phyloP scores from a whole-genome alignment of 2,888 invertebrate species.

The Lamellibrachia columna region DNA sequence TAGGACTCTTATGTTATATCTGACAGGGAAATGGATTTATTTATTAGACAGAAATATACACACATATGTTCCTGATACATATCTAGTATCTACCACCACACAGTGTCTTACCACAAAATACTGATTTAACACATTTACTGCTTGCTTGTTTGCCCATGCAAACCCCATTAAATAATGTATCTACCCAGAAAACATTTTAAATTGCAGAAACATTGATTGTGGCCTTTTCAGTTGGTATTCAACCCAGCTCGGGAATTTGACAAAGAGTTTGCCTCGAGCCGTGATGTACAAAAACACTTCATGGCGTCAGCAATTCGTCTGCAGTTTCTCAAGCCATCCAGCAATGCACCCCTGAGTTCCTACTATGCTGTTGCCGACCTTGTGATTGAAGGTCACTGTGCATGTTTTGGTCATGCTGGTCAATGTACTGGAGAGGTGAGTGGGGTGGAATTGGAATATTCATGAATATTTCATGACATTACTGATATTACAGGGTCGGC shows the following conservation, averaged over 20 bases:
- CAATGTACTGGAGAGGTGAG: constrained; percentile 44
- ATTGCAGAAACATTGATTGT: background rate
- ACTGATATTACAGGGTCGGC: too few relatives aligned
- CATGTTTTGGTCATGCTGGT: constrained; percentile 46
- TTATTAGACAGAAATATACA: too few relatives aligned
- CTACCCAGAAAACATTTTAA: background rate
- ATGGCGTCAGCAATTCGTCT: constrained; percentile 41
- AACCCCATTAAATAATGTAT: background rate
- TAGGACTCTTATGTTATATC: too few relatives aligned
- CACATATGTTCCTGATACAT: too few relatives aligned
- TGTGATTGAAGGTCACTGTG: constrained; percentile 45
- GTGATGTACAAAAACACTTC: constrained; percentile 33
- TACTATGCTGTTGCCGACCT: constrained; percentile 47
- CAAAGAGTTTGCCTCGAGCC: constrained; percentile 32
- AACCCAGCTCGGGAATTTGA: constrained; percentile 38
- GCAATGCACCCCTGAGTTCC: constrained; percentile 37
- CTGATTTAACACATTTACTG: background rate
- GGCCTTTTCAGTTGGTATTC: constrained; percentile 39
- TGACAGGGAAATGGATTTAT: too few relatives aligned
- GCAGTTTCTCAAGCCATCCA: constrained; percentile 40
- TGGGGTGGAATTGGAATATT: background rate
- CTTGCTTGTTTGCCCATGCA: background rate
- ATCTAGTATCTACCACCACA: too few relatives aligned
- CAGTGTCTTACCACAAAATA: background rate
- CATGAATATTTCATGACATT: too few relatives aligned